Conservation (phyloP, 2,888 invertebrate species). For the Patella depressa region DNA sequence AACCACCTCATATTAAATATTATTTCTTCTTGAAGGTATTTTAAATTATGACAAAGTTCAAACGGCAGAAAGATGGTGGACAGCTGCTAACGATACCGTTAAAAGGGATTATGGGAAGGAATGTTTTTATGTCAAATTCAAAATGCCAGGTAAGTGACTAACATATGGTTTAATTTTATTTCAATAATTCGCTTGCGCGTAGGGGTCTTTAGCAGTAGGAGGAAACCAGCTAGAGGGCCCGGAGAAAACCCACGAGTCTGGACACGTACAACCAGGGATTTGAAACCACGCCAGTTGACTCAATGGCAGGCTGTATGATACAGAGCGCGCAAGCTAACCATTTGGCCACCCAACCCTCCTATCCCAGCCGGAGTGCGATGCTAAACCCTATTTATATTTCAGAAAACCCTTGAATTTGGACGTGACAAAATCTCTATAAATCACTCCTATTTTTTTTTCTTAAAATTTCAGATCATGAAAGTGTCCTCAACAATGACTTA, state of each 20-base stretch:
- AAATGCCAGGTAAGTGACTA: slow-evolving; percentile 34
- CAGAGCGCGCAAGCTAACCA: no score
- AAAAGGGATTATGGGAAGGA: slow-evolving; percentile 56
- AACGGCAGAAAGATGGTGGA: slow-evolving; percentile 60
- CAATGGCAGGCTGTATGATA: no score
- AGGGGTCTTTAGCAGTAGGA: no score
- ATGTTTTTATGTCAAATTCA: slow-evolving; percentile 50
- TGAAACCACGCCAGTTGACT: no score
- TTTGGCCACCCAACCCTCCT: no score
- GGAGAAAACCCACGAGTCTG: no score
- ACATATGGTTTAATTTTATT: no score
- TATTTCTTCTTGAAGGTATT: slow-evolving; percentile 47
- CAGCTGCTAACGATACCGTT: slow-evolving; percentile 48
- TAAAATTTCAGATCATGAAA: slow-evolving; percentile 43
- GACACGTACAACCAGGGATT: no score
- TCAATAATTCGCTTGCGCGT: no score
- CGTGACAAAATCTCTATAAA: no score
- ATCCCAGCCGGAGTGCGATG: background rate
- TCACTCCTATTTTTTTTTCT: background rate
- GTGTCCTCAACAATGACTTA: slow-evolving; percentile 50
- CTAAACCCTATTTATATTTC: background rate
- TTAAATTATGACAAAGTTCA: slow-evolving; percentile 52
- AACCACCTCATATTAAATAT: background rate
- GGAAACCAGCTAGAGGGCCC: no score
- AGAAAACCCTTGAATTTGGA: no score